Percentiles rank a stretch among this genome's conserved stretches.
Evolutionary conservation across 2,888 invertebrate species (phyloP).

Genomic region (Metopia argyrocephala): DNA sequence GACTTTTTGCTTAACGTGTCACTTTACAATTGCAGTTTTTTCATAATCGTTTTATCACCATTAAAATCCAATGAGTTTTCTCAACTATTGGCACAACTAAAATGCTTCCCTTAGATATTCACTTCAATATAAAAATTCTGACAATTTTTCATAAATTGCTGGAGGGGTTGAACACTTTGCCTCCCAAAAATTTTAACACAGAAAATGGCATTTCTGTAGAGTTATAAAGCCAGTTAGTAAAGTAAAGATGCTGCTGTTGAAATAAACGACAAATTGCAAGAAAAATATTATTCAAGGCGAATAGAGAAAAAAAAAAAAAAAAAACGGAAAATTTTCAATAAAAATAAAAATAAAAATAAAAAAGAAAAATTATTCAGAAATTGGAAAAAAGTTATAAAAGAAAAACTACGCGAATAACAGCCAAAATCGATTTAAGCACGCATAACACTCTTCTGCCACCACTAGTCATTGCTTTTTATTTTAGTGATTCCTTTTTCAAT

Average conservation of each 20-base stretch:
- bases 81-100: neutral
- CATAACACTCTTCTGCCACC: too few relatives aligned
- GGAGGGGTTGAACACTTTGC: neutral
- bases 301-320: neutral
- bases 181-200: neutral
- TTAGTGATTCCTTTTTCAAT: neutral
- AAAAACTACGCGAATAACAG: slow-evolving; percentile 44
- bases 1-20: too few relatives aligned
- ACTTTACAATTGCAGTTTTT: neutral
- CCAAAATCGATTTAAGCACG: slow-evolving; percentile 62
- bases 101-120: neutral
- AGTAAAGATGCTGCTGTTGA: slow-evolving; percentile 9
- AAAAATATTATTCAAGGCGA: slow-evolving; percentile 42
- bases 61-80: neutral
- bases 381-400: slow-evolving; percentile 33
- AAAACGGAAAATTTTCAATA: neutral
- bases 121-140: neutral
- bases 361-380: slow-evolving; percentile 16
- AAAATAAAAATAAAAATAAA: neutral
- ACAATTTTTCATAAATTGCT: neutral
- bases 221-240: slow-evolving; percentile 38
- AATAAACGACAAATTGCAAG: slow-evolving; percentile 25
- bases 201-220: slow-evolving; percentile 4
- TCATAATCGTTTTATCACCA: neutral
- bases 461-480: neutral